Evolutionary conservation across 2,888 invertebrate species (phyloP).

Genomic region (Oxystoma pomonae): DNA sequence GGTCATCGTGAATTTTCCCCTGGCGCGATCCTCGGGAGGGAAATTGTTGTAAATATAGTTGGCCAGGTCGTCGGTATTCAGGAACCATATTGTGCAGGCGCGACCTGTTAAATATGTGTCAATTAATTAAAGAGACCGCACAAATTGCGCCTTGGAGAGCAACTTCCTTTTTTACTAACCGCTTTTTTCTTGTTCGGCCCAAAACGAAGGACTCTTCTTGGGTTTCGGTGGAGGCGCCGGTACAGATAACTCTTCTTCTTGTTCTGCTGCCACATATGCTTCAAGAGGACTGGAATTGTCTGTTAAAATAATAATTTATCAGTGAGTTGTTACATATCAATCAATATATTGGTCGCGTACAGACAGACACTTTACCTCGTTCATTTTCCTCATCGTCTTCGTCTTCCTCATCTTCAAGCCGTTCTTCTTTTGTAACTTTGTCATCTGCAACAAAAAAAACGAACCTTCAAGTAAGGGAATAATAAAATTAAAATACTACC

Average conservation of each 20-base stretch:
- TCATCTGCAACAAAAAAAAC: too few species aligned
- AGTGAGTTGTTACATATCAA: too few species aligned
- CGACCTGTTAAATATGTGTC: constrained; percentile 18
- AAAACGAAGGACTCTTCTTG: constrained; percentile 32
- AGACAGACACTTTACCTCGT: not conserved
- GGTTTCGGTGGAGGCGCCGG: constrained; percentile 13
- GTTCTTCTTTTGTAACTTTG: constrained; percentile 2
- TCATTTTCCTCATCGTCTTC: not conserved
- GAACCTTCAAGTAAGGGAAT: too few species aligned
- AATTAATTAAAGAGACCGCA: not conserved
- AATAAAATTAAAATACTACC: too few species aligned
- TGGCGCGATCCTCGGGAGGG: constrained; percentile 34
- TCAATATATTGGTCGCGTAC: too few species aligned
- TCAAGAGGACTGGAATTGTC: too few species aligned
- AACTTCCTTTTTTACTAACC: constrained; percentile 29
- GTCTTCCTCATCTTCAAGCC: not conserved
- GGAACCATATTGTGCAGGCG: constrained; percentile 41
- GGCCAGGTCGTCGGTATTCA: constrained; percentile 35
- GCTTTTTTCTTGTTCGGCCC: constrained; percentile 35
- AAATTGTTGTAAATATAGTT: constrained; percentile 41
- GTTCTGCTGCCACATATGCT: constrained; percentile 10
- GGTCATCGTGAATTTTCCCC: constrained; percentile 33
- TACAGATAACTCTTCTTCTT: constrained; percentile 5
- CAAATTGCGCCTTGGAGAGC: not conserved
- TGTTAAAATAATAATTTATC: too few species aligned